Evolutionary conservation across 2,797 vertebrate species (phyloP), one percentile per base, ranked within the genome.

Genomic region (Oryzias sinensis): DNA sequence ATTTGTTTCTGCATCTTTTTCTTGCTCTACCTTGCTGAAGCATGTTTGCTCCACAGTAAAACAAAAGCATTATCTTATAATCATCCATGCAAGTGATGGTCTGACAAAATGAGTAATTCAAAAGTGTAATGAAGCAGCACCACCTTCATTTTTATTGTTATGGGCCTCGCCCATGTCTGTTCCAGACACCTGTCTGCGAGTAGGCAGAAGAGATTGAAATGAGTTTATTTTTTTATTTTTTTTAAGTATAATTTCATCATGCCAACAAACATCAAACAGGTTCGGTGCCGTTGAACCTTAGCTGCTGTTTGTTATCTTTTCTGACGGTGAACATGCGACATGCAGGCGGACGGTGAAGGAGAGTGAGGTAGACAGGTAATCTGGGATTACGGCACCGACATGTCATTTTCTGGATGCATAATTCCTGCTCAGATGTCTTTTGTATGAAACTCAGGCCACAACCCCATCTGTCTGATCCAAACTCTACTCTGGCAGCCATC

Each of bases 311-410:
- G 70, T 71, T 73, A 75, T 83, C 76, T 74, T 0, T 44, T 74
- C 68, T 75, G 70, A 76, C 71, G 63, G 27, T 49, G 37, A 65
- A 70, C 37, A 41, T 49, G 62, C 47, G 25, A 76, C 66, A 20
- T 3, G 5, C 44, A 41, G 61, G 57, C 22, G 24, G 55, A 43
- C 45, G 14, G 63, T 43, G 45, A 60, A 54, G 45, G 62, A 56
- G 53, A 69, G 56, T 17, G 33, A 73, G 59, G 63, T 77, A 67
- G 84, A 79, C 77, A 72, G 80, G 80, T 89, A 89, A 89, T 89
- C 87, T 83, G 60, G 85, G 87, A 87, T 88, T 87, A 88, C 74
- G 56, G 65, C 51, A 17, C 47, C 40, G 61, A 77, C 79, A 44
- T 80, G 84, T 85, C 80, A 72, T 77, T 84, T 79, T 72, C 42